A percentile compares a stretch with the other conserved stretches of the same genome.
phyloP scores from a whole-genome alignment of 1,140 invertebrate species.

The Rhopalosiphum maidis region DNA sequence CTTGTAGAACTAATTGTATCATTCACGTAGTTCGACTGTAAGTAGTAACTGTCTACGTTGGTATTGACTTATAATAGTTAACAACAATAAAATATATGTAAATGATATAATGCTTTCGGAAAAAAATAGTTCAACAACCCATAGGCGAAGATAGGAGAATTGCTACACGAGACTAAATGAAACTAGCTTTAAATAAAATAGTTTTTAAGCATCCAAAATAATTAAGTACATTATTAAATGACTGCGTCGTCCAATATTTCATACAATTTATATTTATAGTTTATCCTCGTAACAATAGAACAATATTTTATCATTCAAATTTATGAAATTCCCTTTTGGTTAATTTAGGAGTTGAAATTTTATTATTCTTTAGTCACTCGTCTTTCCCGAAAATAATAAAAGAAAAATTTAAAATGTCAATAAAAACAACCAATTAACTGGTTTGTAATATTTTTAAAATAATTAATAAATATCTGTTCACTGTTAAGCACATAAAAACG shows the following conservation, averaged over 20 bases:
- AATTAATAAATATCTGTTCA: not conserved
- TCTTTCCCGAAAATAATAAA: not conserved
- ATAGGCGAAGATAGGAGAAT: too few relatives aligned
- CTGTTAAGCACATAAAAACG: not conserved
- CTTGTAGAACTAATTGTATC: not conserved
- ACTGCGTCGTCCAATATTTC: not conserved
- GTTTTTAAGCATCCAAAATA: not conserved
- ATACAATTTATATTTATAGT: not conserved
- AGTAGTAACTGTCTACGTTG: not conserved
- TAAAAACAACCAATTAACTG: not conserved
- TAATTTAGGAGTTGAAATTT: not conserved
- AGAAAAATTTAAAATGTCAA: not conserved
- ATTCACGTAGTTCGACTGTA: not conserved
- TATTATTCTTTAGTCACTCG: not conserved
- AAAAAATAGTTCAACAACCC: too few relatives aligned
- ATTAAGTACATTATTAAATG: not conserved
- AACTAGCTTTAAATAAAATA: not conserved
- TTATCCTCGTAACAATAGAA: not conserved
- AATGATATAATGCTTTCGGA: too few relatives aligned
- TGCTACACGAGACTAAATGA: too few relatives aligned
- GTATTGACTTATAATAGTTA: not conserved
- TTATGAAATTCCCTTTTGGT: not conserved
- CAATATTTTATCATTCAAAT: not conserved
- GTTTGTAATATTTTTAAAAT: not conserved
- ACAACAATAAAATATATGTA: too few relatives aligned